Conservation (phyloP, 2,888 invertebrate genomes). For the Heliconius erato region DNA sequence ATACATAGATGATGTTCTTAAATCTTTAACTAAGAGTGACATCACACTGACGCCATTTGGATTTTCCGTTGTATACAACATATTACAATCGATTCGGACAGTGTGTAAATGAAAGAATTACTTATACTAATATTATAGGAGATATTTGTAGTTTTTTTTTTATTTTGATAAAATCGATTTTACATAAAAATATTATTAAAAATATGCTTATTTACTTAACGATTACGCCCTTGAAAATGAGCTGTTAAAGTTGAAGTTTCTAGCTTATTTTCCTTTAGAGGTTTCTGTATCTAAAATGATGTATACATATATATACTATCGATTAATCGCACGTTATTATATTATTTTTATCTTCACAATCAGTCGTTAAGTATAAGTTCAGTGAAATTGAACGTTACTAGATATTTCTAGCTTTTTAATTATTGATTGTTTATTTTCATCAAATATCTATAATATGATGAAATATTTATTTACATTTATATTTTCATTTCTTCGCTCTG, state of each 20-base stretch:
- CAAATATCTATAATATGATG: neutral
- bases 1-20: neutral
- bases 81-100: neutral
- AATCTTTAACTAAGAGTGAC: conserved; percentile 12
- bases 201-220: neutral
- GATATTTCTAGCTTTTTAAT: too few relatives aligned
- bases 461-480: too few relatives aligned
- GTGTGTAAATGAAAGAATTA: too few relatives aligned
- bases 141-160: neutral
- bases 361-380: too few relatives aligned
- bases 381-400: too few relatives aligned
- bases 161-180: neutral
- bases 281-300: too few relatives aligned
- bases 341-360: too few relatives aligned
- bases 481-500: too few relatives aligned
- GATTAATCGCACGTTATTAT: too few relatives aligned
- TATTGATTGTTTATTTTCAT: neutral
- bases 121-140: too few relatives aligned
- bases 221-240: neutral
- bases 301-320: too few relatives aligned
- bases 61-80: neutral
- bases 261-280: too few relatives aligned
- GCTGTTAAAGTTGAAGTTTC: neutral
- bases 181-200: neutral
- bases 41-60: conserved; percentile 18